phyloP scores from a whole-genome alignment of 2,888 invertebrate genomes.

The Apantesis nais region DNA sequence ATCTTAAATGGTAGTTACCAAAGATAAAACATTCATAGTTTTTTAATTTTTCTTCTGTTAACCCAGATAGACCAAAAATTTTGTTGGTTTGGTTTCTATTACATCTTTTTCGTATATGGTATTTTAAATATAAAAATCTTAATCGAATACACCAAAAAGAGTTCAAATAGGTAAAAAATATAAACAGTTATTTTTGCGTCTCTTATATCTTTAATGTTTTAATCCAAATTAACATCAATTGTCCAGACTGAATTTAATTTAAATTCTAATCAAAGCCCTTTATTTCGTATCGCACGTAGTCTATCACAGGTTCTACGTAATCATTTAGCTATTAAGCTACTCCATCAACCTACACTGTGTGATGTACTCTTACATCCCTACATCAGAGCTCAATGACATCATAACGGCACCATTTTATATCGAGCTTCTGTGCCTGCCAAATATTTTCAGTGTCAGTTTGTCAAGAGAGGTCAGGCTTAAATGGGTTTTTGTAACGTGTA shows the following conservation, averaged over 20 bases:
- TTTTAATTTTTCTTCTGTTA: background rate
- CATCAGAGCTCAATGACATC: constrained; percentile 50
- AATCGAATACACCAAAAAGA: too few species aligned
- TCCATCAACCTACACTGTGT: constrained; percentile 42
- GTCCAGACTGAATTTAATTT: background rate
- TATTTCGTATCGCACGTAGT: constrained; percentile 1
- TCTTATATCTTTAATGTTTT: background rate
- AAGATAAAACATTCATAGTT: background rate
- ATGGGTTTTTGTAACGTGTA: constrained; percentile 52
- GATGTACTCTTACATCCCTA: constrained; percentile 35
- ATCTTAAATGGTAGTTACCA: background rate
- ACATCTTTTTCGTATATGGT: background rate
- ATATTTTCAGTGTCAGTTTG: constrained; percentile 16
- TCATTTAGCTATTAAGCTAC: constrained; percentile 43
- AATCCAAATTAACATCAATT: background rate
- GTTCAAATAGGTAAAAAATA: too few species aligned
- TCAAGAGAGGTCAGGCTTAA: constrained; percentile 26
- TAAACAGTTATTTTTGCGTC: too few species aligned
- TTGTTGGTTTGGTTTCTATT: background rate
- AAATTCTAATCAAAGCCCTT: constrained; percentile 2
- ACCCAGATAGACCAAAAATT: too few species aligned
- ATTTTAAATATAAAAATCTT: too few species aligned
- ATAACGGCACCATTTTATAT: constrained; percentile 26
- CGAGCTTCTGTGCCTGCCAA: constrained; percentile 22
- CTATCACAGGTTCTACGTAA: constrained; percentile 25